Evolutionary conservation across 2,888 invertebrate genomes (phyloP), one percentile per base, ranked within the genome.

Genomic region (Drosophila rubida): DNA sequence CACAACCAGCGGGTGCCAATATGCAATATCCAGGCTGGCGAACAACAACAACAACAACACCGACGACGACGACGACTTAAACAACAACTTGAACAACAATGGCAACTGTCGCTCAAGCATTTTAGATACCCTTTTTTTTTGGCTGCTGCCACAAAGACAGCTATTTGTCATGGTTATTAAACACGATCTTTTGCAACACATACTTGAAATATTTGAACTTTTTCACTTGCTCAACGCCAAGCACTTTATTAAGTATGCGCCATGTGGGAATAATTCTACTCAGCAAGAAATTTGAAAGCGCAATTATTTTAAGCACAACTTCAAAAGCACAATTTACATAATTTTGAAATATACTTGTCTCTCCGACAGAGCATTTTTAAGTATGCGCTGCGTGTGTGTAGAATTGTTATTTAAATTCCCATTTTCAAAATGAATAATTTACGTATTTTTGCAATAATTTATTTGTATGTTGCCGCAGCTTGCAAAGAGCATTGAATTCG

Each of bases 1-100:
- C 39, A 53, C 73, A 57, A 67, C 46, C 75, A 75, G 62, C 62
- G 72, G 72, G 64, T 76, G 72, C 72, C 76, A 64, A 65, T 64
- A 68, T 69, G 69, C 64, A 69, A 69, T 49, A 69, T 49, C 19
- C 46, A 53, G 46, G 57, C 55, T 14, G 54, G 22, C 48, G 59
- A 19, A 49, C 14, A 51, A 46, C 51, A 48, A 22, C 13, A 51
- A 19, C 51, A 54, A 14, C 27, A 54, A 9, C 35, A 35, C 41
- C 25, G 41, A 19, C 35, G 13, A 35, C 35, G 13, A 35, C 7
- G 14, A 5, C 14, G 1, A 13, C 6, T 7, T 13, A 13, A 35
- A 7, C 35, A 37, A 14, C 35, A 37, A 37, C 35, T 7, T 37
- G 13, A 13, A 37, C 35, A 37, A 37, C 14, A 37, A 37, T 37